Evolutionary conservation across 2,888 invertebrate species (phyloP), one percentile per base, ranked within the genome.

Genomic region (Boloria euphrosyne): DNA sequence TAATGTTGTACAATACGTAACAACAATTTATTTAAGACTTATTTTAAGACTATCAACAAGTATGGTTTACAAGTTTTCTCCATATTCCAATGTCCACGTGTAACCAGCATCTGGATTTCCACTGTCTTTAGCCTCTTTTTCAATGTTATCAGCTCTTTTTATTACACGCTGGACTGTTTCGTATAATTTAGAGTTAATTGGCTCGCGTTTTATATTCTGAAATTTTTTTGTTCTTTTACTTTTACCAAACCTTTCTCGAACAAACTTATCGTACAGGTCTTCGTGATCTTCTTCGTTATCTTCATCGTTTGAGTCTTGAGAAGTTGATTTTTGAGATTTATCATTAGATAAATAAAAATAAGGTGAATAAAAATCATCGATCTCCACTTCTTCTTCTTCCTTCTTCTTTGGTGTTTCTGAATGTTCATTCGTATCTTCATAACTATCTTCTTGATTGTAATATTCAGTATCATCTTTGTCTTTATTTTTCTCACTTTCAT

Each of bases 1-100:
- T 38, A 38, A 38, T 10, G 10, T 10, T 38, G 2, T 38, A 38
- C 31, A 38, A 22, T 18, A 44, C 17, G 14, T 44, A n/a, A n/a
- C 43, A 43, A 13, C 7, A 14, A 55, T 18, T 4, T 22, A 22
- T 22, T 22, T 22, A 22, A 22, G 22, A 22, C 22, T 22, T 49
- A 43, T 51, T 54, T 31, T 55, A 60, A 61, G 18, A 13, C 16
- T 57, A 53, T 51, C 53, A 63, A 50, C 44, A 22, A 54, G 55
- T 60, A 60, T 17, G 54, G 64, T 62, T 61, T 74, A 85, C 61
- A 84, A 68, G 16, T 93, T 92, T 76, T 89, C 86, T 62, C 86
- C 88, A 77, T 93, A 93, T 79, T 93, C 92, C 50, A 93, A 79
- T 14, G 91, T 89, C 93, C 93, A 93, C 81, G 88, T 86, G 71